Conservation (phyloP, 2,113 vertebrate species). For the Zosterops lateralis region DNA sequence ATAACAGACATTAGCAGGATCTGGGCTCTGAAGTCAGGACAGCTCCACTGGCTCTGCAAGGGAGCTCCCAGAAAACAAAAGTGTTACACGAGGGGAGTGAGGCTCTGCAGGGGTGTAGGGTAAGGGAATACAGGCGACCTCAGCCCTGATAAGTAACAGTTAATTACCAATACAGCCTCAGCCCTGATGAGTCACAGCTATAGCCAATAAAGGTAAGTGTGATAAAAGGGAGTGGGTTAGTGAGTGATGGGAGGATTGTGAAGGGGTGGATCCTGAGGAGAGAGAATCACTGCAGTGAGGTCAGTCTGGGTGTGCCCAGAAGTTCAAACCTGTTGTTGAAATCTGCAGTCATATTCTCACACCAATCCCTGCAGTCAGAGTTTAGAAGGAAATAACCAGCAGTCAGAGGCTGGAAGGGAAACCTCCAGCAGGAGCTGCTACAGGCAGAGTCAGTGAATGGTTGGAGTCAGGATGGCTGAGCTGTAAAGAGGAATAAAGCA, state of each 20-base stretch:
- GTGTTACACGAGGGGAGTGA: not conserved
- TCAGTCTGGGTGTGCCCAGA: not conserved
- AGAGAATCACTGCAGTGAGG: not conserved
- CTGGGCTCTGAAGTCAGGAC: not conserved
- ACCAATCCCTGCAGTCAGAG: not conserved
- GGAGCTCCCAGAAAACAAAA: not conserved
- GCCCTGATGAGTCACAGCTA: not conserved
- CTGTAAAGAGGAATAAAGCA: not conserved
- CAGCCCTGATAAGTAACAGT: not conserved
- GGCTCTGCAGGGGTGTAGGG: not conserved
- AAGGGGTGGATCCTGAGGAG: too few species aligned
- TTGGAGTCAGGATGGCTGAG: not conserved
- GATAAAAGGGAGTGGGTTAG: not conserved
- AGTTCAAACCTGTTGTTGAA: not conserved
- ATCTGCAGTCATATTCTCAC: too few species aligned
- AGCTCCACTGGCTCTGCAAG: not conserved
- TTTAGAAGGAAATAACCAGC: not conserved
- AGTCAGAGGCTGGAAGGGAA: not conserved
- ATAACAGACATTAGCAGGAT: not conserved
- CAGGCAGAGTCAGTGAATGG: not conserved
- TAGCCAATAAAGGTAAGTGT: not conserved
- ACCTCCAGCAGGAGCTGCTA: not conserved
- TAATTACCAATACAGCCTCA: not conserved
- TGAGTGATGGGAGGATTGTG: too few species aligned
- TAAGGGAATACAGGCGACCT: not conserved